phyloP scores from a whole-genome alignment of 2,797 vertebrate species.

The Dryobates pubescens region DNA sequence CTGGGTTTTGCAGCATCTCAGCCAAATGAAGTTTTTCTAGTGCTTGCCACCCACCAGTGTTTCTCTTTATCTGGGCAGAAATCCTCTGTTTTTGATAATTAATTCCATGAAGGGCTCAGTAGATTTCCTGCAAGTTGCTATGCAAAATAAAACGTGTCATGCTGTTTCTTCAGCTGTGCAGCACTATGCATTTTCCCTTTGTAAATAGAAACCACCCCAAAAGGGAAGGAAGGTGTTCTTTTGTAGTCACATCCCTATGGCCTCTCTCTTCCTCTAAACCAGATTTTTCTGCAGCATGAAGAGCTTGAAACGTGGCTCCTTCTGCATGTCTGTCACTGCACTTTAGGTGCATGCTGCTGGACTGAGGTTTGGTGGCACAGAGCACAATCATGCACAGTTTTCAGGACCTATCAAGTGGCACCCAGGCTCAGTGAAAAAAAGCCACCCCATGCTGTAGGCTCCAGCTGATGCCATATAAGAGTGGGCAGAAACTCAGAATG shows the following conservation, averaged over 20 bases:
- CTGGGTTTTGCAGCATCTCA: background rate
- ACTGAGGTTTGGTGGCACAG: background rate
- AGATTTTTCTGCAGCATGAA: background rate
- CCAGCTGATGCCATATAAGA: background rate
- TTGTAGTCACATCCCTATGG: background rate
- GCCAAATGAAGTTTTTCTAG: background rate
- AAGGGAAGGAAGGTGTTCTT: slow-evolving; percentile 44
- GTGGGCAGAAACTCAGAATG: background rate
- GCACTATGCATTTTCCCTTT: slow-evolving; percentile 13
- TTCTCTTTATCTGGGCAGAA: slow-evolving; percentile 28
- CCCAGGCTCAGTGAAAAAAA: background rate
- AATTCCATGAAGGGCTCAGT: background rate
- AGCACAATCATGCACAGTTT: background rate
- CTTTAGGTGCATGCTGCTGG: background rate
- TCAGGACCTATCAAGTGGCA: background rate
- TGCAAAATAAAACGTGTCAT: slow-evolving; percentile 22
- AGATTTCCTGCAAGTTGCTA: slow-evolving; percentile 13
- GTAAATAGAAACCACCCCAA: slow-evolving; percentile 35
- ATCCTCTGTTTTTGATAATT: background rate
- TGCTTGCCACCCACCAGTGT: background rate
- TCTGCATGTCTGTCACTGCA: background rate
- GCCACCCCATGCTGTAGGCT: background rate
- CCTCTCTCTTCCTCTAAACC: background rate
- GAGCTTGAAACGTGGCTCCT: background rate
- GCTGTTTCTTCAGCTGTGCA: slow-evolving; percentile 52